Evolutionary conservation across 2,888 invertebrate genomes (phyloP).

Genomic region (Plutella xylostella): DNA sequence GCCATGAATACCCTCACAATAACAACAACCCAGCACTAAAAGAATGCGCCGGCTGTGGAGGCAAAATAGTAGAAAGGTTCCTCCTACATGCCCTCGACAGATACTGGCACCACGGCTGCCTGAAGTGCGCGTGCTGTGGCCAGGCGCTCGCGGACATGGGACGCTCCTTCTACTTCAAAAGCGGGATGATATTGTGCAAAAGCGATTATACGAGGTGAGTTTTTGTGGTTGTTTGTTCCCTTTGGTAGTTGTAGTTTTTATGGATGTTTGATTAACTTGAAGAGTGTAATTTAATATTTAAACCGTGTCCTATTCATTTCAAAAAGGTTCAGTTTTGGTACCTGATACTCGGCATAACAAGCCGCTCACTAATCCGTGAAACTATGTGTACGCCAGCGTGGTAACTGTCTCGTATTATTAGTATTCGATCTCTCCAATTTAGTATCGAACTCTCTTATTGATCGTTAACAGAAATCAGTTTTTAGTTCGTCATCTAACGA

Average conservation of each 20-base stretch:
- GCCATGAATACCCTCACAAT: conserved; percentile 72
- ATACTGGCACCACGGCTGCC: conserved; percentile 96
- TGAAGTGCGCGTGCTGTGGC: conserved; percentile 93
- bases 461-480: conserved; percentile 35
- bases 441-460: conserved; percentile 1
- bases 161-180: conserved; percentile 91
- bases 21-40: conserved; percentile 74
- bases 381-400: too few relatives aligned
- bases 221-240: too few relatives aligned
- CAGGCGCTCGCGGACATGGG: conserved; percentile 92
- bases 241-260: too few relatives aligned
- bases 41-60: conserved; percentile 92
- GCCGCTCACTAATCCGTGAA: too few relatives aligned
- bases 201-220: conserved; percentile 94
- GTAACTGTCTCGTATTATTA: too few relatives aligned
- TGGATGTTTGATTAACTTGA: too few relatives aligned
- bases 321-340: too few relatives aligned
- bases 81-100: conserved; percentile 92
- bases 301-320: not conserved
- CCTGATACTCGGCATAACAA: too few relatives aligned
- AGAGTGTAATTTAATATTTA: not conserved
- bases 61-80: conserved; percentile 92
- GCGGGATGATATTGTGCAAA: conserved; percentile 95
- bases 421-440: not conserved
- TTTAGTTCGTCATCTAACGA: conserved; percentile 60